Percentiles rank a stretch among this genome's conserved stretches.
phyloP scores from a whole-genome alignment of 2,113 vertebrate genomes.

The Lophius piscatorius region DNA sequence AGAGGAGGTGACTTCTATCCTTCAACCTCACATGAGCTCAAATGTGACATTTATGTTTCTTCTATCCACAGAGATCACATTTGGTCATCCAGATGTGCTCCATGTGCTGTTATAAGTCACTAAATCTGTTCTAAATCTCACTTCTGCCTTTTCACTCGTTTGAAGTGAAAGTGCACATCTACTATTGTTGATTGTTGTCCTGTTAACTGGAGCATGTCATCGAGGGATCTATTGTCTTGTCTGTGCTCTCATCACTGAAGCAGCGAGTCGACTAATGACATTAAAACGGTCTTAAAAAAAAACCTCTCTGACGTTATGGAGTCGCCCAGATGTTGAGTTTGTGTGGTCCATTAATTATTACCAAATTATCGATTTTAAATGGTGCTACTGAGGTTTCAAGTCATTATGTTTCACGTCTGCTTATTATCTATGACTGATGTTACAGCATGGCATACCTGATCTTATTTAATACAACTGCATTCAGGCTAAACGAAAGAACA shows the following conservation, averaged over 20 bases:
- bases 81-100: no score
- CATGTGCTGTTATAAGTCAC: no score
- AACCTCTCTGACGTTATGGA: no score
- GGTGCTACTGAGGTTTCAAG: conserved; percentile 3
- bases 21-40: no score
- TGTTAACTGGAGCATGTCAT: background rate
- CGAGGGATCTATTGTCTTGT: background rate
- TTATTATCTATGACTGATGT: background rate
- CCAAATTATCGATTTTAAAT: background rate
- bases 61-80: no score
- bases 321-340: background rate
- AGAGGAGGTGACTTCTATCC: no score
- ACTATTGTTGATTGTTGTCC: background rate
- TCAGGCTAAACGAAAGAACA: no score
- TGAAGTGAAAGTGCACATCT: background rate
- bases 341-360: background rate
- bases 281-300: background rate
- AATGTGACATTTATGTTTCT: no score
- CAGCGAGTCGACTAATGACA: background rate
- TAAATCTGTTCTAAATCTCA: no score
- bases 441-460: no score
- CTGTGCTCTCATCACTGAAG: background rate
- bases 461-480: no score
- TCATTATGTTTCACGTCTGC: background rate
- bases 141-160: no score